phyloP scores from a whole-genome alignment of 1,140 invertebrate genomes.

The Drosophila mayri region DNA sequence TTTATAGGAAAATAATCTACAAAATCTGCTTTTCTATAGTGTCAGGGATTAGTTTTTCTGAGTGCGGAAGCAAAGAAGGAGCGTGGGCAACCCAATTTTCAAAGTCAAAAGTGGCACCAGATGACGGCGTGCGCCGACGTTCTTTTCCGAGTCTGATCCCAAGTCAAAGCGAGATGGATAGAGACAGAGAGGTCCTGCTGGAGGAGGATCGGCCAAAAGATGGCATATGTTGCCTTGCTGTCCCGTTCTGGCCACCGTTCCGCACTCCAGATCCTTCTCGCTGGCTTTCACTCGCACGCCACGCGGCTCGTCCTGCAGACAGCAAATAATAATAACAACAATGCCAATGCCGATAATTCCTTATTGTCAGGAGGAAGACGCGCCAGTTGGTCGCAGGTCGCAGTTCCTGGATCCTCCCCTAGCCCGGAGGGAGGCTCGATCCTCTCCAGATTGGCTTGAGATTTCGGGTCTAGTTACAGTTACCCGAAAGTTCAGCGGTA shows the following conservation, averaged over 20 bases:
- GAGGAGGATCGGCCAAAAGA: constrained; percentile 53
- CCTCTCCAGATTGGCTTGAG: not conserved
- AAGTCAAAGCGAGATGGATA: constrained; percentile 6
- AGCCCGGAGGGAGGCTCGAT: constrained; percentile 19
- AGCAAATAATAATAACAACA: constrained; percentile 62
- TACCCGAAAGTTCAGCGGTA: constrained; percentile 47
- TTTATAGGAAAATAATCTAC: not conserved
- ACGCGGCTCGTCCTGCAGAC: constrained; percentile 60
- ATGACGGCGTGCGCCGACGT: constrained; percentile 83
- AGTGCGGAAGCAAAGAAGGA: constrained; percentile 50
- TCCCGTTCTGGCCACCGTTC: constrained; percentile 22
- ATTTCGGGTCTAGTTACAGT: constrained; percentile 32
- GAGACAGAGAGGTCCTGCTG: constrained; percentile 24
- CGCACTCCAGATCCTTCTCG: constrained; percentile 51
- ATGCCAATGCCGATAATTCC: constrained; percentile 55
- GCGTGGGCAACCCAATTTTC: constrained; percentile 74
- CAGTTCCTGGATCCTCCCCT: constrained; percentile 34
- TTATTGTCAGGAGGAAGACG: constrained; percentile 60
- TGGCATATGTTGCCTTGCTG: constrained; percentile 70
- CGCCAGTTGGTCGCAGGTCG: constrained; percentile 65
- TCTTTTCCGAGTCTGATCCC: constrained; percentile 63
- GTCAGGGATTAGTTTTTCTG: constrained; percentile 18
- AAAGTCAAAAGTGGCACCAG: constrained; percentile 84
- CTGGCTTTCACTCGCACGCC: constrained; percentile 79
- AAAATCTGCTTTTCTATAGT: not conserved